Percentiles rank a stretch among this genome's conserved stretches.
Evolutionary conservation across 2,888 invertebrate species (phyloP).

Genomic region (Neelides folsomi): DNA sequence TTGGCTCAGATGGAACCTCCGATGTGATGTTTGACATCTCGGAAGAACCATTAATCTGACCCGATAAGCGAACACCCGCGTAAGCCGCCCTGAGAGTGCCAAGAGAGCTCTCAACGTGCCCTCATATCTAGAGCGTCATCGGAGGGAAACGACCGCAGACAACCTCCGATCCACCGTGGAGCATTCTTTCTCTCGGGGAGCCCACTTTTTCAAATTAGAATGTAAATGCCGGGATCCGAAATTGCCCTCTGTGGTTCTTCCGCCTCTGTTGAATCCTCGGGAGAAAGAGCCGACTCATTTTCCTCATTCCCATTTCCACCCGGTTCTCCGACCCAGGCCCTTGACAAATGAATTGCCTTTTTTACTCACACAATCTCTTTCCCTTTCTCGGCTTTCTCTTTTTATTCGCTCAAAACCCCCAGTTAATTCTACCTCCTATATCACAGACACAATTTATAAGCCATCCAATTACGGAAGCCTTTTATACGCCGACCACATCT

Average conservation of each 20-base stretch:
- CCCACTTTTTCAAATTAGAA: slow-evolving; percentile 15
- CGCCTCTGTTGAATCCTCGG: background rate
- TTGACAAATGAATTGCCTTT: background rate
- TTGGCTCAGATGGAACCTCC: slow-evolving; percentile 15
- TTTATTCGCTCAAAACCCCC: background rate
- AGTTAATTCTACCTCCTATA: background rate
- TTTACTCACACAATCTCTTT: slow-evolving; percentile 1
- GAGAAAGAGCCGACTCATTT: background rate
- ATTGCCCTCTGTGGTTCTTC: slow-evolving; percentile 7
- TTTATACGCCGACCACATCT: slow-evolving; percentile 1
- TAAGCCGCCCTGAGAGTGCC: slow-evolving; percentile 3
- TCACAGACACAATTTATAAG: background rate
- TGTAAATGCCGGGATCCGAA: slow-evolving; percentile 16
- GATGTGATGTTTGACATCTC: slow-evolving; percentile 12
- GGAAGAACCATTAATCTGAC: slow-evolving; percentile 21
- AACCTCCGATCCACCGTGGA: slow-evolving; percentile 9
- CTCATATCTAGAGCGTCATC: slow-evolving; percentile 20
- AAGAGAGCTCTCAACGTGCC: slow-evolving; percentile 2
- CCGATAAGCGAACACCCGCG: slow-evolving; percentile 15
- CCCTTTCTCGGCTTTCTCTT: background rate
- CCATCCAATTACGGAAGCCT: slow-evolving; percentile 2
- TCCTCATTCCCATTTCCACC: background rate
- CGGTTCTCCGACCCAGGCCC: background rate
- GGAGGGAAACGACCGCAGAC: slow-evolving; percentile 18
- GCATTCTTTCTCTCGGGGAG: background rate